Conservation (phyloP, 1,140 invertebrate genomes). For the Heliothis virescens region DNA sequence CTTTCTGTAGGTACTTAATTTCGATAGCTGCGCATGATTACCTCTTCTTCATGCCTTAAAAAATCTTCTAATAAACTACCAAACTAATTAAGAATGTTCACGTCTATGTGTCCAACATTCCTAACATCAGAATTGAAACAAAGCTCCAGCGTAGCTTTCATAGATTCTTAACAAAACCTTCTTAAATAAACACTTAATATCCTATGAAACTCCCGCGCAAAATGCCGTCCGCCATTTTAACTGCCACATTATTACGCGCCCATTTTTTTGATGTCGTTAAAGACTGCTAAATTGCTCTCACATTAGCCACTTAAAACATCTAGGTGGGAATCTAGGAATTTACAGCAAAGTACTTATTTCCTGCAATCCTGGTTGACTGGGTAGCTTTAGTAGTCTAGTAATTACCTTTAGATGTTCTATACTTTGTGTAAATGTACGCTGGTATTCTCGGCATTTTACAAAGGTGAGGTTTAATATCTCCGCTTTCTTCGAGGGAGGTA, state of each 20-base stretch:
- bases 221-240: conserved; percentile 19
- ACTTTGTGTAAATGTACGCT: conserved; percentile 8
- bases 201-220: conserved; percentile 20
- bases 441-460: conserved; percentile 12
- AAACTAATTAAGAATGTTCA: no score
- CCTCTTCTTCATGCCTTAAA: no score
- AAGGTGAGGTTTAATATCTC: conserved; percentile 4
- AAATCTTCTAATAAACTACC: no score
- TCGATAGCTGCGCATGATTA: no score
- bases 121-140: no score
- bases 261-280: conserved; percentile 29
- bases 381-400: conserved; percentile 3
- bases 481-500: not conserved
- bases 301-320: conserved; percentile 23
- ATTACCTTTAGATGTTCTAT: conserved; percentile 18
- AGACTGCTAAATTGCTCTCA: conserved; percentile 17
- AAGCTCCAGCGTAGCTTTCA: no score
- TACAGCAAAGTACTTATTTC: conserved; percentile 28
- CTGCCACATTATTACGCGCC: conserved; percentile 5
- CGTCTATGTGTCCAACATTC: no score
- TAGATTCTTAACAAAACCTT: no score
- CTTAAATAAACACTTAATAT: conserved; percentile 42
- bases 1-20: no score
- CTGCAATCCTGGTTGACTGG: conserved; percentile 29
- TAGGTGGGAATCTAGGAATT: conserved; percentile 43